Evolutionary conservation across 1,140 invertebrate genomes (phyloP).

Genomic region (Dinothrombium tinctorium): DNA sequence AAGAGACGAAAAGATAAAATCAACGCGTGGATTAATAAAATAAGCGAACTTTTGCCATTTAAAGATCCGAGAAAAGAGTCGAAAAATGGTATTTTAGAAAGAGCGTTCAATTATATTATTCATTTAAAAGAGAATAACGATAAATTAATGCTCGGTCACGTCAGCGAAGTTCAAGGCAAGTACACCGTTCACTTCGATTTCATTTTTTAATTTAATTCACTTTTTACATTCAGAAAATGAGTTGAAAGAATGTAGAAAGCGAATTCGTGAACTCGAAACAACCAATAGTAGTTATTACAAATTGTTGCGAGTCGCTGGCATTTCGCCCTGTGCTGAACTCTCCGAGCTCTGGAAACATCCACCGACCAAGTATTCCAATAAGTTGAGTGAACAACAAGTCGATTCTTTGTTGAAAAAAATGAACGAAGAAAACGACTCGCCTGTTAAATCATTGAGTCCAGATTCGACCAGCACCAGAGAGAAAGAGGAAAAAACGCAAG

Average conservation of each 20-base stretch:
- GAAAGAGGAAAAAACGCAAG: too few species aligned
- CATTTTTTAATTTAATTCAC: slow-evolving; percentile 5
- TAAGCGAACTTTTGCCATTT: slow-evolving; percentile 17
- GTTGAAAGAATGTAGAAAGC: slow-evolving; percentile 16
- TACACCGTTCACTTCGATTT: not conserved
- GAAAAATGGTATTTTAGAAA: slow-evolving; percentile 20
- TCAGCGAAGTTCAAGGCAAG: slow-evolving; percentile 17
- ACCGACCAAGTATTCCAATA: slow-evolving; percentile 12
- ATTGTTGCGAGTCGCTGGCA: slow-evolving; percentile 18
- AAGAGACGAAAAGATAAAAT: slow-evolving; percentile 20
- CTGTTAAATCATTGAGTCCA: too few species aligned
- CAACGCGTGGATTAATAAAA: slow-evolving; percentile 18
- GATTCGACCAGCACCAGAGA: too few species aligned
- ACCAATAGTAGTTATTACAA: slow-evolving; percentile 18
- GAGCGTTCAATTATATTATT: slow-evolving; percentile 19
- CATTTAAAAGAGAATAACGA: slow-evolving; percentile 18
- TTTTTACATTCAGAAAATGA: slow-evolving; percentile 19
- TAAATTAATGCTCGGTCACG: slow-evolving; percentile 16
- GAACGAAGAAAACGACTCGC: too few species aligned
- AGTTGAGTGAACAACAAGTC: too few species aligned
- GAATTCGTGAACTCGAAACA: slow-evolving; percentile 15
- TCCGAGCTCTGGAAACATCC: slow-evolving; percentile 5
- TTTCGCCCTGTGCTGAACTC: slow-evolving; percentile 8
- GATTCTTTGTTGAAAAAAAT: too few species aligned
- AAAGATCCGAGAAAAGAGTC: slow-evolving; percentile 17